These are phyloP conservation scores for Chloroceryle aenea DNA, from an alignment of 2,113 vertebrate genomes.

Conservation along the genomic window DNA sequence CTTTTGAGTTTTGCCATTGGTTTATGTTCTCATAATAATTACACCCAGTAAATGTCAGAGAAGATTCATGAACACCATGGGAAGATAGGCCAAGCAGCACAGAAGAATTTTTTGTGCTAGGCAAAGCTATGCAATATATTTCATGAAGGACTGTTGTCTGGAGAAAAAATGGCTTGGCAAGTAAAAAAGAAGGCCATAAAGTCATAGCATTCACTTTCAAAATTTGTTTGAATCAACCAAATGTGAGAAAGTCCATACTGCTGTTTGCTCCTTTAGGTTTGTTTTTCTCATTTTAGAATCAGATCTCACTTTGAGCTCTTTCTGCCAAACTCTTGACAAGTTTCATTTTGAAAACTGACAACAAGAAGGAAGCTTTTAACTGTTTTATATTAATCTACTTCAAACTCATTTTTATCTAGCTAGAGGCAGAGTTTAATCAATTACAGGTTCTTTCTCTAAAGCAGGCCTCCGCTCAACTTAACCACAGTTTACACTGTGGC, in stretches of 20 bases:
- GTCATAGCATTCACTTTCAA: not conserved
- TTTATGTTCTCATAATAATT: conserved; percentile 19
- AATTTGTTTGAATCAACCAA: not conserved
- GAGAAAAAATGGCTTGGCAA: conserved; percentile 21
- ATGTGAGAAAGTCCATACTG: not conserved
- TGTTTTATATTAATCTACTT: conserved; percentile 31
- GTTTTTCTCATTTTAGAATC: conserved; percentile 35
- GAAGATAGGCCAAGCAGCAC: not conserved
- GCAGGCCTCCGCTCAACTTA: conserved; percentile 64
- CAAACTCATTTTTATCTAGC: conserved; percentile 64
- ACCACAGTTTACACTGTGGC: conserved; percentile 74
- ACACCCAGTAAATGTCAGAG: conserved; percentile 15
- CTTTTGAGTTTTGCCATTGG: conserved; percentile 11
- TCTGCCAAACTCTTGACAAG: conserved; percentile 58
- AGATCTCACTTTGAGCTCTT: not conserved
- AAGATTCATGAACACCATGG: conserved; percentile 13
- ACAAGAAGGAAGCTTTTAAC: conserved; percentile 46
- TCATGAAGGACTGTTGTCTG: not conserved
- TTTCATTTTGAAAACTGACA: conserved; percentile 53
- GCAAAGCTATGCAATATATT: not conserved
- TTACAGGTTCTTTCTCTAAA: conserved; percentile 69
- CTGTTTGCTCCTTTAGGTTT: conserved; percentile 2
- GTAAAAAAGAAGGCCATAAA: not conserved
- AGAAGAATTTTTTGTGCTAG: not conserved
- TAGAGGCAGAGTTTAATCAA: conserved; percentile 66